These are phyloP conservation scores for Clytia hemisphaerica DNA, from an alignment of 30 jellyfish, hydroid and myxozoan genomes.

Conservation along the genomic window DNA sequence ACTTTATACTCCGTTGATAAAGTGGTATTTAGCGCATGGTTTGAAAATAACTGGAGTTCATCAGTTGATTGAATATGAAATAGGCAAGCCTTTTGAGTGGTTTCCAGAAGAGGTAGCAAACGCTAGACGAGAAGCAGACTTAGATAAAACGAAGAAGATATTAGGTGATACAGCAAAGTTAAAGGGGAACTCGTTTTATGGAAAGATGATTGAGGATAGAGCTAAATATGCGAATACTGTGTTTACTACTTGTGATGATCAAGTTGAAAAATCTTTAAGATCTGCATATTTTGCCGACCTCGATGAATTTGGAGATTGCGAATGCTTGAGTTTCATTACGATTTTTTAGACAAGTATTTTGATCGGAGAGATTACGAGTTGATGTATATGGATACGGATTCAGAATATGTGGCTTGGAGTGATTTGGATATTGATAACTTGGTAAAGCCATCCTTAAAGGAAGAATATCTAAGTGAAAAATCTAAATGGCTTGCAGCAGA, in stretches of 20 bases:
- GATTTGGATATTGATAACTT: background rate
- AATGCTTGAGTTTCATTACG: background rate
- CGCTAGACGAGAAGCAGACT: constrained; percentile 10
- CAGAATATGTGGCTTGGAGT: background rate
- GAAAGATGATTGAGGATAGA: constrained; percentile 3
- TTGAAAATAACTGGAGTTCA: constrained; percentile 4
- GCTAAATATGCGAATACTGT: background rate
- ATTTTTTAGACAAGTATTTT: background rate
- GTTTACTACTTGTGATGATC: background rate
- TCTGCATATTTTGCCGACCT: background rate
- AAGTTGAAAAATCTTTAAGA: background rate
- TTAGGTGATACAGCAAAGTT: constrained; percentile 6
- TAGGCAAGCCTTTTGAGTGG: constrained; percentile 22
- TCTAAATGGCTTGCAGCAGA: background rate
- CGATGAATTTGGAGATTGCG: background rate
- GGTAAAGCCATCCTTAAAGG: background rate
- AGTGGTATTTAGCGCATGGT: constrained; percentile 19
- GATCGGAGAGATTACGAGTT: constrained; percentile 5
- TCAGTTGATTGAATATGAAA: background rate
- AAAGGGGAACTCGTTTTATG: constrained; percentile 8
- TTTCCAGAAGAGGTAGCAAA: constrained; percentile 8
- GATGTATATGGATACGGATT: background rate
- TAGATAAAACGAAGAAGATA: background rate
- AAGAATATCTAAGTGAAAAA: background rate
- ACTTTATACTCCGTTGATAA: constrained; percentile 3